Conservation (phyloP, 1,140 invertebrate species). For the Tyrophagus putrescentiae region DNA sequence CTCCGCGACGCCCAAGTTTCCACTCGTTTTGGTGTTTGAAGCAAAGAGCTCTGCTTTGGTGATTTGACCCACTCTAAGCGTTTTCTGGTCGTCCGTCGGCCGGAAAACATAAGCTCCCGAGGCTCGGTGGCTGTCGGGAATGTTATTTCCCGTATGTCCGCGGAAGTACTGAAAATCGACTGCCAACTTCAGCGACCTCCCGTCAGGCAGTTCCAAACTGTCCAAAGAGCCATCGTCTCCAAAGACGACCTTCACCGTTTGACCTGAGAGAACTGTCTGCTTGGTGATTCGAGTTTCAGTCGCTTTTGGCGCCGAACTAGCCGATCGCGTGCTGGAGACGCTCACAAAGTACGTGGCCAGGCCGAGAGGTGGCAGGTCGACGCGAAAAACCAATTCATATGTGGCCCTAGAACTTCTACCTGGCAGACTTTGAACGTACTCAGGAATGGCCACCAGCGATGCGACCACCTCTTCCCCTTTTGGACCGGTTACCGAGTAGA, state of each 20-base stretch:
- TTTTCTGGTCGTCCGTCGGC: slow-evolving; percentile 29
- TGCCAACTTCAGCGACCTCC: neutral
- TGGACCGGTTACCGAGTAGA: slow-evolving; percentile 49
- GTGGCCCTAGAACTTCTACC: slow-evolving; percentile 31
- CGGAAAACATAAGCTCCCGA: slow-evolving; percentile 41
- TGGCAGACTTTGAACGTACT: slow-evolving; percentile 31
- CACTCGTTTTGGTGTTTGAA: slow-evolving; percentile 30
- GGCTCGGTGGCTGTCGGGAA: slow-evolving; percentile 20
- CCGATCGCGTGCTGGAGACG: no score
- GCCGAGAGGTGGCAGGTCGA: slow-evolving; percentile 33
- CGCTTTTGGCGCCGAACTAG: no score
- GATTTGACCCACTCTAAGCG: no score
- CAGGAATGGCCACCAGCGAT: slow-evolving; percentile 30
- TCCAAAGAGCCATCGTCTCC: slow-evolving; percentile 13
- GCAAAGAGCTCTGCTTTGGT: slow-evolving; percentile 35
- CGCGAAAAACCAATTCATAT: slow-evolving; percentile 35
- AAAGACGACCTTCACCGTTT: no score
- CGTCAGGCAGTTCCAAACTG: slow-evolving; percentile 26
- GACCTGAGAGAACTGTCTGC: slow-evolving; percentile 15
- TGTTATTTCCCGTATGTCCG: slow-evolving; percentile 11
- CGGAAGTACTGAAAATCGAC: slow-evolving; percentile 14
- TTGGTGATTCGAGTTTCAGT: neutral
- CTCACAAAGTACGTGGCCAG: slow-evolving; percentile 34
- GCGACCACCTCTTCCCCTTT: slow-evolving; percentile 36
- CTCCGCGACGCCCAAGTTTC: slow-evolving; percentile 52